Evolutionary conservation across 2,888 invertebrate genomes (phyloP), one percentile per base, ranked within the genome.

Genomic region (Zygothrica quintamaculata): DNA sequence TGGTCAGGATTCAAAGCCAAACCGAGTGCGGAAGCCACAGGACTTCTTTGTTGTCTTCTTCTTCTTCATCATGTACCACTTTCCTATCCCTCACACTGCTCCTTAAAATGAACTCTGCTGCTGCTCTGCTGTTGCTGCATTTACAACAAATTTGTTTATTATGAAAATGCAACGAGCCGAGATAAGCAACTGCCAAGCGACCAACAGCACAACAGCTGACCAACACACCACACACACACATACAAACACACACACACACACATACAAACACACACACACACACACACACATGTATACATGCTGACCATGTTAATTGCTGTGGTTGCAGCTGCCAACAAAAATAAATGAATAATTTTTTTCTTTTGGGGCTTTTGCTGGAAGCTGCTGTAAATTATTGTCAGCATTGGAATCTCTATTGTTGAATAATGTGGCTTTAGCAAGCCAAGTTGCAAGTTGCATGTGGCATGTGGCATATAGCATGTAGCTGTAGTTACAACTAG

Each of bases 81-180:
- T 34, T 15, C 66, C 26, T 9, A 16, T 51, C 15, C 29, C 46
- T 36, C 53, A 40, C 15, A 29, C 8, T 15, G 18, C 18, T 12
- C 15, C 11, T 15, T 18, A 12, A 59, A 50, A 55, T 46, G 31
- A 8, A 36, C 22, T 58, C 7, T 44, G 18, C 18, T 22, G 18
- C 16, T 13, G 25, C 29, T 34, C 15, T 55, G 46, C 26, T 37
- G n/a, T n/a, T 42, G n/a, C 13, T 43, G 13, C 18, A 8, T 56
- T 56, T 73, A 73, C 65, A 70, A 61, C 53, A 65, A 82, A 77
- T 84, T 81, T 84, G 82, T 87, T 84, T 84, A 87, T 84, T 84
- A 84, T 82, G 82, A 84, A 78, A 87, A 76, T 78, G 75, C 87
- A 87, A 46, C 87, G 81, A 86, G 71, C 68, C 81, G 74, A 84